phyloP scores from a whole-genome alignment of 2,113 vertebrate genomes.

The Anolis sagrei region DNA sequence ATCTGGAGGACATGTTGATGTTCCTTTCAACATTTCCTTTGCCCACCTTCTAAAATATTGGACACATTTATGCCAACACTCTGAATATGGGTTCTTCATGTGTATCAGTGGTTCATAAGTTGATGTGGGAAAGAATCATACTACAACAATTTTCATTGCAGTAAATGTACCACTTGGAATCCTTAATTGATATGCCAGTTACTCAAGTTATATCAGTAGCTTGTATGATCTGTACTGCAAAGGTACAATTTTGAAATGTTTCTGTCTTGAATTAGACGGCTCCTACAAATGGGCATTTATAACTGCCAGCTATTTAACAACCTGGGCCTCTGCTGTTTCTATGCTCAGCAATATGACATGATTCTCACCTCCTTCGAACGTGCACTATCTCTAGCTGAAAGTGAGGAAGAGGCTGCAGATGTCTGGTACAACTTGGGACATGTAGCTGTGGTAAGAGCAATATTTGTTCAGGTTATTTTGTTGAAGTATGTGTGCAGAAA shows the following conservation, averaged over 20 bases:
- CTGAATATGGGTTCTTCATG: not conserved
- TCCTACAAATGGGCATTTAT: conserved; percentile 97
- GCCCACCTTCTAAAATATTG: not conserved
- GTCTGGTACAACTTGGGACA: conserved; percentile 99
- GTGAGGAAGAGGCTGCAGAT: conserved; percentile 91
- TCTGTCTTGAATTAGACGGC: conserved; percentile 80
- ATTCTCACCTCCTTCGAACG: conserved; percentile 94
- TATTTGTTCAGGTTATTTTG: conserved; percentile 2
- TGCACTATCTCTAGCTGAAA: conserved; percentile 87
- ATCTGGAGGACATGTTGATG: not conserved
- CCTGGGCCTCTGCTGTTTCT: conserved; percentile 96
- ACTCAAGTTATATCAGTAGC: not conserved
- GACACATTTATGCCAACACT: not conserved
- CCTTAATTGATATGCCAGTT: not conserved
- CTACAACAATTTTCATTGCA: not conserved
- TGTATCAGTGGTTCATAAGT: not conserved
- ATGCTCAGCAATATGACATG: conserved; percentile 98
- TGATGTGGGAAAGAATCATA: not conserved
- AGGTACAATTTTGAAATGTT: not conserved
- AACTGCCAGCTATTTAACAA: conserved; percentile 98
- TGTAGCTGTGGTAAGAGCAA: conserved; percentile 88
- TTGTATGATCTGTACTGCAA: not conserved
- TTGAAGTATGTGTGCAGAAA: conserved; percentile 18
- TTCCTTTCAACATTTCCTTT: not conserved
- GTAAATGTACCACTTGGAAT: not conserved